These are phyloP conservation scores for Catocala nupta DNA, from an alignment of 2,888 invertebrate genomes.

Conservation along the genomic window DNA sequence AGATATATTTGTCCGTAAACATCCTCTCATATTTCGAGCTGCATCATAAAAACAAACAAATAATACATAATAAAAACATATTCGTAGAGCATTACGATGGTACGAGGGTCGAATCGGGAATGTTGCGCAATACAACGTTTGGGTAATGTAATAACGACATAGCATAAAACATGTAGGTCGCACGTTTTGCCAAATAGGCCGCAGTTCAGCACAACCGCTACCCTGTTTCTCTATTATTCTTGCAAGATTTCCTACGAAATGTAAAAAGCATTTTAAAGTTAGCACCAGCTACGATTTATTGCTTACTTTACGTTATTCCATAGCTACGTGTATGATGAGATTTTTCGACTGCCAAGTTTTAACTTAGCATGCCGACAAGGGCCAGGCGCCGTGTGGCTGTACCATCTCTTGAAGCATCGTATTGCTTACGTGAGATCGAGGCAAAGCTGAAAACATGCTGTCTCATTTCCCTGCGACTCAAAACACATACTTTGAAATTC, in stretches of 20 bases:
- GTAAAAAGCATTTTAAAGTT: background rate
- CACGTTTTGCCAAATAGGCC: constrained; percentile 58
- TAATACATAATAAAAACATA: constrained; percentile 59
- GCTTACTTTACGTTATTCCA: too few species aligned
- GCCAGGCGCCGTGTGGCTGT: too few species aligned
- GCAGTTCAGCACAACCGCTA: constrained; percentile 12
- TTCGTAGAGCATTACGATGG: constrained; percentile 53
- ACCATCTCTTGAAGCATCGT: too few species aligned
- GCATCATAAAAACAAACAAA: constrained; percentile 59
- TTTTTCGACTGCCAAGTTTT: too few species aligned
- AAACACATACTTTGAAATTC: too few species aligned
- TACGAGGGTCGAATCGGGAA: constrained; percentile 67
- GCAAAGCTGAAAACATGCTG: too few species aligned
- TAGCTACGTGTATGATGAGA: too few species aligned
- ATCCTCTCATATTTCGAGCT: constrained; percentile 7
- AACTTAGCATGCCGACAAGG: too few species aligned
- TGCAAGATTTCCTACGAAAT: constrained; percentile 6
- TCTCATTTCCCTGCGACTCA: too few species aligned
- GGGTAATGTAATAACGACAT: constrained; percentile 43
- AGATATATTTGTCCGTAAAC: constrained; percentile 10
- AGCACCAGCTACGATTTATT: background rate
- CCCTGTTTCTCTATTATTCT: constrained; percentile 6
- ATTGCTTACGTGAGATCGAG: too few species aligned
- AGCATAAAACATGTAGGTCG: constrained; percentile 54
- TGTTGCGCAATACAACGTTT: constrained; percentile 32